A percentile compares a stretch with the other conserved stretches of the same genome.
These are phyloP conservation scores for Malthinus flaveolus DNA, from an alignment of 2,888 invertebrate species.

Conservation along the genomic window DNA sequence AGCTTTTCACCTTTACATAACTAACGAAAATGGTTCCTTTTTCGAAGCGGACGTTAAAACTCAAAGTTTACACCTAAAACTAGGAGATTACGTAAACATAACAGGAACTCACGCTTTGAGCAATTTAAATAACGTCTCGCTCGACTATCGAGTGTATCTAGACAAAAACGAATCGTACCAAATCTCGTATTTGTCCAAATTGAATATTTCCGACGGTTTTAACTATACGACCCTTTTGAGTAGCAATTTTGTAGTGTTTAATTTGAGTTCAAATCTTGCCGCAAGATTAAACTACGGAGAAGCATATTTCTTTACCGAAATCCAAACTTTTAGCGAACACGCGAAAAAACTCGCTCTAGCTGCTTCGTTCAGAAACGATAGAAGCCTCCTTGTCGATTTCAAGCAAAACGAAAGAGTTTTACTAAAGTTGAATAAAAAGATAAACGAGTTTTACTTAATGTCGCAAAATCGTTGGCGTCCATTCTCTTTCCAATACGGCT, in stretches of 20 bases:
- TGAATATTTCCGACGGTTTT: neutral
- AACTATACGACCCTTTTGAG: constrained; percentile 6
- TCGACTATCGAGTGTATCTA: constrained; percentile 10
- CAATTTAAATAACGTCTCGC: constrained; percentile 20
- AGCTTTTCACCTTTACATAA: neutral
- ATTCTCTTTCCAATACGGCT: constrained; percentile 17
- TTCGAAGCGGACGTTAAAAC: constrained; percentile 1
- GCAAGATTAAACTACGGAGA: constrained; percentile 8
- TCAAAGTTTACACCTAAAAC: constrained; percentile 4
- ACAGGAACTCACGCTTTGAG: constrained; percentile 14
- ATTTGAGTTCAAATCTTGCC: neutral
- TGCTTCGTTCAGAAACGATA: neutral
- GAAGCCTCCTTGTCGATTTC: neutral
- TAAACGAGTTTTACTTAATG: constrained; percentile 9
- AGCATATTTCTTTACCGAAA: constrained; percentile 10
- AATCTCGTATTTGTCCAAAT: neutral
- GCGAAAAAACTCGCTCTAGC: constrained; percentile 8
- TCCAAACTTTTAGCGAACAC: constrained; percentile 12
- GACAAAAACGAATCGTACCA: neutral
- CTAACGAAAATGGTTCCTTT: neutral
- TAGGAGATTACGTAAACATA: neutral
- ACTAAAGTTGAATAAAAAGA: constrained; percentile 8
- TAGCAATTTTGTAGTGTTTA: neutral
- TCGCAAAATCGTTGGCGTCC: constrained; percentile 27
- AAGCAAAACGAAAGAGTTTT: constrained; percentile 18